These are phyloP conservation scores for Vanessa tameamea DNA, from an alignment of 1,140 invertebrate species.

Conservation along the genomic window DNA sequence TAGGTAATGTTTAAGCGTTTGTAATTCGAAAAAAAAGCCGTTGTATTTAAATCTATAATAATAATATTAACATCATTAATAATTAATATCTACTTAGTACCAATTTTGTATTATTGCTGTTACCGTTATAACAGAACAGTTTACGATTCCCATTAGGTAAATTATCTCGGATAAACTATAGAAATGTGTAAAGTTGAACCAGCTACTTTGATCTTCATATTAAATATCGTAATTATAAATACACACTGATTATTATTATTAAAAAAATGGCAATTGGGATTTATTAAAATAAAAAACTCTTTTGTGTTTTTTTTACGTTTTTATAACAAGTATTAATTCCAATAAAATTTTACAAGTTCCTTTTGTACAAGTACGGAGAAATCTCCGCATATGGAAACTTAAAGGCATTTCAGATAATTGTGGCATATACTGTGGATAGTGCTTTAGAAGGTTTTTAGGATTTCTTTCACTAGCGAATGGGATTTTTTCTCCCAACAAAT, in stretches of 20 bases:
- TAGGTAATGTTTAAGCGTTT: no score
- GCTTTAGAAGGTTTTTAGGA: slow-evolving; percentile 65
- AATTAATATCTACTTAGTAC: no score
- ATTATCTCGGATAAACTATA: no score
- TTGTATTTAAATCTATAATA: no score
- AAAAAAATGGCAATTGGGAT: background rate
- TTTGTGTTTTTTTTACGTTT: slow-evolving; percentile 65
- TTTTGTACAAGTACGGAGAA: slow-evolving; percentile 76
- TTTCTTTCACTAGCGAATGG: slow-evolving; percentile 57
- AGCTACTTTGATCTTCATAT: no score
- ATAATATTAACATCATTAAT: no score
- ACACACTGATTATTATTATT: no score
- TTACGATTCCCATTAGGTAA: no score
- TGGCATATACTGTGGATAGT: slow-evolving; percentile 70
- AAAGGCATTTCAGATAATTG: slow-evolving; percentile 68
- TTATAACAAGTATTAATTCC: slow-evolving; percentile 79
- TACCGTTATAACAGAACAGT: background rate
- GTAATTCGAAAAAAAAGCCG: no score
- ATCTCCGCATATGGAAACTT: slow-evolving; percentile 64
- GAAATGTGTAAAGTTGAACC: no score
- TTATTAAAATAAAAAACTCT: slow-evolving; percentile 39
- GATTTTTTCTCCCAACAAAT: slow-evolving; percentile 43
- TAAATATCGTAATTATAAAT: no score
- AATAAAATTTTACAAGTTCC: slow-evolving; percentile 79
- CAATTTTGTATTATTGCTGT: background rate